Conservation (phyloP, 2,888 invertebrate genomes). For the Lucinisca nassula region DNA sequence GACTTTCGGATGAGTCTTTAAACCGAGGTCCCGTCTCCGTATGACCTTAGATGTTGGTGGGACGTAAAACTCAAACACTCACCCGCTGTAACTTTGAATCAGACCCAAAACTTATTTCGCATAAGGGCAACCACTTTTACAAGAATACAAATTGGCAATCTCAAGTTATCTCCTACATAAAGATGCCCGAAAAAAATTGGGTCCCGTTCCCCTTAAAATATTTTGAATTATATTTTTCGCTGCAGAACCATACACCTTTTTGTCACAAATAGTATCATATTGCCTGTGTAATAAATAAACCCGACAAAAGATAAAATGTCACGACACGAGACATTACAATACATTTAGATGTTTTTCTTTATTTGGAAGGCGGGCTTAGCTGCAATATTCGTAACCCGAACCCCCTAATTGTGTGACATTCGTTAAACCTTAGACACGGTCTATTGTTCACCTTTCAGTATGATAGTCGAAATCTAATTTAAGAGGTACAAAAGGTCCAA, state of each 20-base stretch:
- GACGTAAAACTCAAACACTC: too few species aligned
- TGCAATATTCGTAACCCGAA: background rate
- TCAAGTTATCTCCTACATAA: background rate
- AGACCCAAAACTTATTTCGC: background rate
- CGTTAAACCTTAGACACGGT: background rate
- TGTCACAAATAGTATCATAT: background rate
- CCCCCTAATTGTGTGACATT: constrained; percentile 7
- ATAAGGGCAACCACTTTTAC: background rate
- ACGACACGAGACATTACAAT: background rate
- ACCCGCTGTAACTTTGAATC: too few species aligned
- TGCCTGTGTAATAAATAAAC: background rate
- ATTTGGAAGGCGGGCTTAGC: background rate
- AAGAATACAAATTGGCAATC: background rate
- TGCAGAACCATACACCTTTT: constrained; percentile 3
- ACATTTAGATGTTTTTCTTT: constrained; percentile 1
- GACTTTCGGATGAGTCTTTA: too few species aligned
- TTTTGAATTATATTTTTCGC: background rate
- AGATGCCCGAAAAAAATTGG: background rate
- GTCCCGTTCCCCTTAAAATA: background rate
- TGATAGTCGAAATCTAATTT: background rate
- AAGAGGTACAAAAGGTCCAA: background rate
- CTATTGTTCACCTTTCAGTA: background rate
- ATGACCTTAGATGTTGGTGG: too few species aligned
- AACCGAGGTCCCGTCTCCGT: too few species aligned
- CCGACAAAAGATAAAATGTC: background rate